A percentile compares a stretch with the other conserved stretches of the same genome.
These are phyloP conservation scores for Coregonus ussuriensis DNA, from an alignment of 2,797 vertebrate genomes.

Conservation along the genomic window DNA sequence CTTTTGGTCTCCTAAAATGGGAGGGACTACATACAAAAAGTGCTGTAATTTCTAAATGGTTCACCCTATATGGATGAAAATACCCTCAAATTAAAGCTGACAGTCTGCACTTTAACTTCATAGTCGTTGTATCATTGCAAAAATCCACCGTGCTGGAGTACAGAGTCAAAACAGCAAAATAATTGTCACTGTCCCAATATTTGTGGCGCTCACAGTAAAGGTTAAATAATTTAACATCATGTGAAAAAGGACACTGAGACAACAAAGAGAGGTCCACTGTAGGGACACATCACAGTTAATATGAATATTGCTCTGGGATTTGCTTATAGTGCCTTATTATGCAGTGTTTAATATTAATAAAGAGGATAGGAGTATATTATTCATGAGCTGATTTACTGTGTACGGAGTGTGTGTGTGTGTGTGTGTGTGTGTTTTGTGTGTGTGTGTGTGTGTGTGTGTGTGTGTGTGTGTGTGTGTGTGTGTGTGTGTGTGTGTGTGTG, in stretches of 20 bases:
- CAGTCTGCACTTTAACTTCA: too few relatives aligned
- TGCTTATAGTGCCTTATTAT: slow-evolving; percentile 73
- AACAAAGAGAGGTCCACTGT: slow-evolving; percentile 69
- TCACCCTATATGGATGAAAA: too few relatives aligned
- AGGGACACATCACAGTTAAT: slow-evolving; percentile 61
- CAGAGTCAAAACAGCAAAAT: too few relatives aligned
- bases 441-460: slow-evolving; percentile 17
- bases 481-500: slow-evolving; percentile 11
- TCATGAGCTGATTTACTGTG: slow-evolving; percentile 72
- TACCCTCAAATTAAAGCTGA: too few relatives aligned
- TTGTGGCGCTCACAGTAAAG: not conserved
- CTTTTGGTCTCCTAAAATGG: too few relatives aligned
- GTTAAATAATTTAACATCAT: slow-evolving; percentile 26
- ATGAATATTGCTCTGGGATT: slow-evolving; percentile 76
- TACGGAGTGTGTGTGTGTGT: slow-evolving; percentile 23
- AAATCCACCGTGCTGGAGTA: too few relatives aligned
- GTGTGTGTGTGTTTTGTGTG: slow-evolving; percentile 39
- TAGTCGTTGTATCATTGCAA: too few relatives aligned
- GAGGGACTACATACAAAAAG: too few relatives aligned
- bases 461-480: slow-evolving; percentile 16
- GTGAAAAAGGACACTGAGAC: slow-evolving; percentile 55
- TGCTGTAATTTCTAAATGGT: too few relatives aligned
- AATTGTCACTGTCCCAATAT: too few relatives aligned
- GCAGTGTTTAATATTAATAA: slow-evolving; percentile 80
- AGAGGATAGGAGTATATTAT: slow-evolving; percentile 81